Evolutionary conservation across 2,113 vertebrate species (phyloP).

Genomic region (Enhydra lutris): DNA sequence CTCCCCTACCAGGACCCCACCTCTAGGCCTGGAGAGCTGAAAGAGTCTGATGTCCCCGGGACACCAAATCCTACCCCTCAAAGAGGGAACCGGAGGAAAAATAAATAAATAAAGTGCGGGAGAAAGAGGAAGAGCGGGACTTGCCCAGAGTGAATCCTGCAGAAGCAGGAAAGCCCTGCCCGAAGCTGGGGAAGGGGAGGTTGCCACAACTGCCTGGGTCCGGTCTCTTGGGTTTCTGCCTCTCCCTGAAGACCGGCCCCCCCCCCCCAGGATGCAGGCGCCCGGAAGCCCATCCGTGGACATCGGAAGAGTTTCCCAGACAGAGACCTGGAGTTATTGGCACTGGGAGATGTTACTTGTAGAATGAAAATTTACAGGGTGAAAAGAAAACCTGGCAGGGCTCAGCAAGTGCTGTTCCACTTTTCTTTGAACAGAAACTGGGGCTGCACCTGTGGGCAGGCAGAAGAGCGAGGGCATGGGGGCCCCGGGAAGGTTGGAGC

Average conservation of each 20-base stretch:
- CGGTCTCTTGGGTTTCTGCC: neutral
- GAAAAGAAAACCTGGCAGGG: neutral
- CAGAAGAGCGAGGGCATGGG: neutral
- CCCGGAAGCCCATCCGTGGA: neutral
- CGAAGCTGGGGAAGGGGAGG: neutral
- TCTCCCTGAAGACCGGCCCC: neutral
- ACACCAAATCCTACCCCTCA: accelerated
- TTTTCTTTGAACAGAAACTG: neutral
- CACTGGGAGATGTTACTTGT: neutral
- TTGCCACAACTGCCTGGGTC: accelerated
- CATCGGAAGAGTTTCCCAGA: neutral
- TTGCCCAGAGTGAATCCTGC: neutral
- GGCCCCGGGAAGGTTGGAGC: too few relatives aligned
- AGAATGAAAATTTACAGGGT: neutral
- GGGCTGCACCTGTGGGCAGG: accelerated
- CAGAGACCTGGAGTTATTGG: neutral
- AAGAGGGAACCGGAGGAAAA: neutral
- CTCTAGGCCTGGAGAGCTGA: neutral
- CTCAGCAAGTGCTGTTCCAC: neutral
- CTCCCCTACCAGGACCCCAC: accelerated
- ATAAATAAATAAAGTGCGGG: neutral
- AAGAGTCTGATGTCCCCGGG: accelerated
- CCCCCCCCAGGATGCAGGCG: neutral
- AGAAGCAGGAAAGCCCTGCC: neutral
- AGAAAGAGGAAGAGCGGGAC: neutral